Base-by-base conservation (phyloP, 2,113 vertebrate genomes). In the Orycteropus afer region DNA sequence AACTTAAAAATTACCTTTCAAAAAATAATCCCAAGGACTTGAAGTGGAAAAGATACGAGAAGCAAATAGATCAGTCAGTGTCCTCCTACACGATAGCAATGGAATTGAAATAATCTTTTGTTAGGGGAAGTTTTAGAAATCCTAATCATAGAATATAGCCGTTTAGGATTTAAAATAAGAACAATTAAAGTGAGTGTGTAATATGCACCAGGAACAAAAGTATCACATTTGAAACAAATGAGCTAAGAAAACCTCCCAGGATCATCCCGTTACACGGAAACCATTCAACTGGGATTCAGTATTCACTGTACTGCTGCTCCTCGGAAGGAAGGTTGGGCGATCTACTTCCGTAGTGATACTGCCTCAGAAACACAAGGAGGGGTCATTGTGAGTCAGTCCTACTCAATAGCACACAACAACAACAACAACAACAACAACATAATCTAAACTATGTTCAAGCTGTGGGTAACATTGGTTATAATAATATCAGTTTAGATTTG, bases 211-310 rank as follows among this genome's bases (percentile, higher is more conserved):
- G 32, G 79, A 93, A 93, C 47, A 81, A 87, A 97, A 84, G 7
- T 71, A 92, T 91, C 45, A 87, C 51, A 25, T 40, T 86, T 87
- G 25, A 95, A 92, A 93, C 96, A 80, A 89, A 49, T 87, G 40
- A 91, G 27, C 34, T 90, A 82, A 94, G 63, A 20, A 95, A 61
- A 90, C 40, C 47, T 78, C 7, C 55, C 25, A 69, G 55, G 32
- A 90, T 82, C 82, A 81, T 78, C 47, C 25, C 6, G 61, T 87
- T 83, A 83, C 65, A 79, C 69, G 90, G 78, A 86, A 97, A 86
- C 51, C 25, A 61, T 73, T 85, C 34, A 71, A 10, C 5, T 20
- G 40, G 25, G 18, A 74, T 85, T 92, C n/a, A 82, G 5, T 63
- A 73, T 4, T 87, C 32, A 87, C 15, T 61, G 5, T 2, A 49